Conservation (phyloP, 2,888 invertebrate genomes). For the Syrista parreyssii region DNA sequence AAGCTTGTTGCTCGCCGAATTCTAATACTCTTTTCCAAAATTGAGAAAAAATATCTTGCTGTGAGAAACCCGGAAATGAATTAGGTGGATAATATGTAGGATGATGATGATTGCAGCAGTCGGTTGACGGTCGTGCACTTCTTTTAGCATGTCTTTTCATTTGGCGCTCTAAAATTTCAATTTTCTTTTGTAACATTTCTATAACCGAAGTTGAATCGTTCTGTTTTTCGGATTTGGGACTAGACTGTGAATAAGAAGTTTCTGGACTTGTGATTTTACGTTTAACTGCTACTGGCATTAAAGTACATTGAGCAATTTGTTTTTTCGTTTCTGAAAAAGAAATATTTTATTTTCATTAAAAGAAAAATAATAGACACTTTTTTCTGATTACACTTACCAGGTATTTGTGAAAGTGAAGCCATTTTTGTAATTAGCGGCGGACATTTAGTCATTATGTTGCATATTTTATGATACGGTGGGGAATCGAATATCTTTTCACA, state of each 20-base stretch:
- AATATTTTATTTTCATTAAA: background rate
- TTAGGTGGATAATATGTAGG: constrained; percentile 21
- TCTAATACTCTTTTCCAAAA: constrained; percentile 27
- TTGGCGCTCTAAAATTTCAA: constrained; percentile 35
- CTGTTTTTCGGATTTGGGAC: constrained; percentile 16
- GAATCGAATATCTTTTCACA: constrained; percentile 38
- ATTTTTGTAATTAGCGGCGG: constrained; percentile 38
- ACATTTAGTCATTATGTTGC: constrained; percentile 38
- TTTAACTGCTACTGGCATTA: background rate
- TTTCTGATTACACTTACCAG: constrained; percentile 21
- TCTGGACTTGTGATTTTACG: background rate
- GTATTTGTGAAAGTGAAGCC: constrained; percentile 28
- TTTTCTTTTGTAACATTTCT: constrained; percentile 31
- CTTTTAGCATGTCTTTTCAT: constrained; percentile 28
- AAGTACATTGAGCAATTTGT: background rate
- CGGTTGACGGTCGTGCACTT: constrained; percentile 1
- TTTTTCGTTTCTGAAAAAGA: background rate
- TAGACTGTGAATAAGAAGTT: background rate
- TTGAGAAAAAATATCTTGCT: constrained; percentile 26
- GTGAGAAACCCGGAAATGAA: constrained; percentile 6
- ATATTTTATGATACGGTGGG: constrained; percentile 44
- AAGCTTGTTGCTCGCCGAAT: constrained; percentile 9
- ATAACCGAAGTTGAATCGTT: constrained; percentile 19
- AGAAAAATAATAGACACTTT: background rate
- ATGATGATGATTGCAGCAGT: constrained; percentile 19